These are phyloP conservation scores for Stichopus chloronotus DNA, from an alignment of 35 echinoderm and acorn worm genomes.

Conservation along the genomic window DNA sequence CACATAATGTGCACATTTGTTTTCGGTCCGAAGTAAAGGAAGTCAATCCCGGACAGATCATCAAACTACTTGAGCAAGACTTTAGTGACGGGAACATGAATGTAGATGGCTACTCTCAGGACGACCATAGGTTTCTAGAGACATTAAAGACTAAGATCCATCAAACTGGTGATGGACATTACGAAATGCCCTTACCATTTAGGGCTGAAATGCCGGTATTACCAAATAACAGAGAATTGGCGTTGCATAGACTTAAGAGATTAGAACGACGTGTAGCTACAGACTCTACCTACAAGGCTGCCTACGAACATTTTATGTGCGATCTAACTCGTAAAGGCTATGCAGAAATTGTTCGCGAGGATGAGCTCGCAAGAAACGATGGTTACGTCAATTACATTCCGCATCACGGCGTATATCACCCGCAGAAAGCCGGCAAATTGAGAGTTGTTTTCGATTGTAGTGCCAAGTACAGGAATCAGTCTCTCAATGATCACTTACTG, in stretches of 20 bases:
- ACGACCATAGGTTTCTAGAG: constrained; percentile 61
- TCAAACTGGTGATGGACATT: constrained; percentile 46
- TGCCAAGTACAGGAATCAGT: constrained; percentile 47
- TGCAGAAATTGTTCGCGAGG: constrained; percentile 56
- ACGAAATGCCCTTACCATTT: constrained; percentile 83
- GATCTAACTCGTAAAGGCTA: constrained; percentile 51
- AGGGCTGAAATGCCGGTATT: constrained; percentile 39
- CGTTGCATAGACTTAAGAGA: constrained; percentile 44
- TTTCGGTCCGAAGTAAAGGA: constrained; percentile 28
- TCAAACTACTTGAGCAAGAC: constrained; percentile 66
- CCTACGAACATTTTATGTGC: constrained; percentile 60
- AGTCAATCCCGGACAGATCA: constrained; percentile 48
- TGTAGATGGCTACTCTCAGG: constrained; percentile 26
- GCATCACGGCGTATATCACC: constrained; percentile 72
- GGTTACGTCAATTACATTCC: constrained; percentile 51
- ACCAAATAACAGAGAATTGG: constrained; percentile 66
- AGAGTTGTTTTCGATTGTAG: constrained; percentile 64
- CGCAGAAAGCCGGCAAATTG: constrained; percentile 50
- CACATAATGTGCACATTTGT: not conserved
- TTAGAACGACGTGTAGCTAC: constrained; percentile 46
- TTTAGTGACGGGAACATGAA: constrained; percentile 29
- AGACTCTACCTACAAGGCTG: constrained; percentile 32
- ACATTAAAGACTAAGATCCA: constrained; percentile 65
- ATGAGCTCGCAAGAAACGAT: constrained; percentile 23
- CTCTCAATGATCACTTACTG: constrained; percentile 44